Base-by-base conservation (phyloP, 2,113 vertebrate species). In the Nibea albiflora region DNA sequence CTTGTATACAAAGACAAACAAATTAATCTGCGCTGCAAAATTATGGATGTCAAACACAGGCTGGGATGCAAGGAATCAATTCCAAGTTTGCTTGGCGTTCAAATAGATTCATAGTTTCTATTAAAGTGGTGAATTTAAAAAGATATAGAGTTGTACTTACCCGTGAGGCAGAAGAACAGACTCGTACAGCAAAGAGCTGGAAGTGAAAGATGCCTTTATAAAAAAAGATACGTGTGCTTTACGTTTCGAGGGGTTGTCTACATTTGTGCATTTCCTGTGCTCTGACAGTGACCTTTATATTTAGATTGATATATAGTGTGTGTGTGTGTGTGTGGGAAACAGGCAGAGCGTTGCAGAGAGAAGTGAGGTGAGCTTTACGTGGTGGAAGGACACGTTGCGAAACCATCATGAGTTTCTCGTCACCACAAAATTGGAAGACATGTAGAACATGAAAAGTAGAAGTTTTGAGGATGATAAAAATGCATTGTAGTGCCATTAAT, bases 181-280 rank as follows among this genome's bases (percentile, higher is more conserved):
- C 24, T 49, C 8, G 6, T 5, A 4, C 19, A 65, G 50, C 54
- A 50, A 77, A 39, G 62, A 4, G 11, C 22, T 35, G 24, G 17
- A 86, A 73, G 67, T 63, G 62, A 85, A 58, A 84, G 64, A 71
- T 16, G 50, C 11, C 31, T 76, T 82, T 7, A 76, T 2, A 73
- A 35, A 0, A 11, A 65, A 22, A 19, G 31, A 76, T 58, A 80
- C 49, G 70, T 49, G 73, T 4, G 53, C 75, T 70, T 81, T 22
- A 12, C 53, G 17, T 76, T 68, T 2, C 24, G 47, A 65, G 35
- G 64, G 24, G 53, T 28, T 12, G 35, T 44, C 47, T 31, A 15
- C 22, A 52, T 49, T 73, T 22, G 11, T 24, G 47, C 26, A 64
- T 78, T 90, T 88, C 80, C 82, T 87, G 64, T 67, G 35, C 47